A percentile compares a stretch with the other conserved stretches of the same genome.
These are phyloP conservation scores for Pangasius mekongensis DNA, from an alignment of 2,797 vertebrate genomes.

Conservation along the genomic window DNA sequence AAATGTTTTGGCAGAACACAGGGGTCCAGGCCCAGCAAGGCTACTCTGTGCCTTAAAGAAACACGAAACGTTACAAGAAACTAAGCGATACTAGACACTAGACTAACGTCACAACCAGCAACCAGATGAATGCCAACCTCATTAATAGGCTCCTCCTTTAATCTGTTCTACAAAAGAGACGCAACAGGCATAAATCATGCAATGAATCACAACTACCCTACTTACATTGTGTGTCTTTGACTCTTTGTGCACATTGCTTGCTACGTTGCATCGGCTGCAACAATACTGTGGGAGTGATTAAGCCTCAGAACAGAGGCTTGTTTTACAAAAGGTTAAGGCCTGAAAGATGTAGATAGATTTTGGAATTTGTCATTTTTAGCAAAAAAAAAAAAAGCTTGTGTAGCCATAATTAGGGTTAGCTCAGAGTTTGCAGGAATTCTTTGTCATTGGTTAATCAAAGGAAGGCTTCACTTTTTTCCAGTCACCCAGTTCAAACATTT, in stretches of 20 bases:
- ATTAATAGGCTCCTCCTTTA: conserved; percentile 7
- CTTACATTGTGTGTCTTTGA: conserved; percentile 22
- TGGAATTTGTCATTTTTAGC: not conserved
- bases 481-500: not conserved
- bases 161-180: conserved; percentile 24
- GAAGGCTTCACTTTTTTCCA: not conserved
- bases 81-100: conserved; percentile 12
- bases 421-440: not conserved
- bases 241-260: conserved; percentile 9
- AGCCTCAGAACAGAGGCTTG: not conserved
- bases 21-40: conserved; percentile 9
- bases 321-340: not conserved
- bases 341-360: not conserved
- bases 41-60: conserved; percentile 11
- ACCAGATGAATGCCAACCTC: conserved; percentile 29
- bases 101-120: conserved; percentile 16
- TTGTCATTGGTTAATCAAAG: not conserved
- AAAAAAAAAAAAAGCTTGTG: not conserved
- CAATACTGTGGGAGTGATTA: not conserved
- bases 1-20: conserved; percentile 41
- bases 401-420: not conserved
- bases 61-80: not conserved
- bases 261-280: conserved; percentile 17
- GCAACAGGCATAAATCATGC: conserved; percentile 39
- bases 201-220: conserved; percentile 41